Base-by-base conservation (phyloP, 2,113 vertebrate genomes). In the Colaptes auratus region DNA sequence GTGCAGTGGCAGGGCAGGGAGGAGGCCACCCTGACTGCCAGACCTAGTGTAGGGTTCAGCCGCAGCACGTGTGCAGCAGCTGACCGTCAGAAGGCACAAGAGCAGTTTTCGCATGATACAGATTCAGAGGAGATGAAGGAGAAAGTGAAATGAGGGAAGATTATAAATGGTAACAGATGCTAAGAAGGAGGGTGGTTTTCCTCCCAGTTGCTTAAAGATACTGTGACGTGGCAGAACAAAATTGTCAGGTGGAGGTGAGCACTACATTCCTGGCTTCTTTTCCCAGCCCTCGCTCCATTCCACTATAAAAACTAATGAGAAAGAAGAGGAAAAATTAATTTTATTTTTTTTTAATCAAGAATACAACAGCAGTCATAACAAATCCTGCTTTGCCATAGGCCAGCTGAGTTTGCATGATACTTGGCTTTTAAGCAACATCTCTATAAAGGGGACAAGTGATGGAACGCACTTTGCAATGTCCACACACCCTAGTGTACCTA, bases 21-120 rank as follows among this genome's bases (percentile, higher is more conserved):
- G 3, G 23, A 82, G 3, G 23, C n/a, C 2, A 3, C 7, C 1
- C 31, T 4, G 35, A 3, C 25, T 35, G 55, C 9, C n/a, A 25
- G 6, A 55, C 9, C 17, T 2, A 1, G 6, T 0, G 5, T 7
- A 8, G 0, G 4, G 17, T 15, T 48, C 2, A 0, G n/a, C 44
- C 21, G 11, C 3, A 44, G 50, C 0, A 9, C 1, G 3, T 1
- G 46, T 24, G 35, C 31, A 61, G 79, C 66, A 73, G 75, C 72
- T 75, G 55, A 59, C n/a, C 30, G 3, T 7, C 88, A 58, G 30
- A 89, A 60, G 52, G 50, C 55, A 72, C 27, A 27, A 42, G 14
- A 81, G 33, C 90, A 79, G 66, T 65, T 89, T 55, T 18, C 2
- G 2, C 17, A 42, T 11, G 11, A 42, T 23, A 63, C 14, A 60